Evolutionary conservation across 1,140 invertebrate genomes (phyloP).

Genomic region (Euwallacea fornicatus): DNA sequence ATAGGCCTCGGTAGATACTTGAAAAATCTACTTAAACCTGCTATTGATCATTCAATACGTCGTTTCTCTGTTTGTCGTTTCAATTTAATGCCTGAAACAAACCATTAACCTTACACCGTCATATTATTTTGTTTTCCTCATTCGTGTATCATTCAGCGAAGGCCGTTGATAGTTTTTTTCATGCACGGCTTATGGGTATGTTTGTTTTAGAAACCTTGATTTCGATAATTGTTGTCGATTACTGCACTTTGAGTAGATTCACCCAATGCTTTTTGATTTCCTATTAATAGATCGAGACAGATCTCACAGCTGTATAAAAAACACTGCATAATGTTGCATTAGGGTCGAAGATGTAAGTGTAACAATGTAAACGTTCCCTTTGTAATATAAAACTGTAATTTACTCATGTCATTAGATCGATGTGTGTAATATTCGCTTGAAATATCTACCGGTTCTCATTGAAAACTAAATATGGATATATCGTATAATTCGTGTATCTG

Average conservation of each 20-base stretch:
- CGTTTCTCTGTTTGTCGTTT: background rate
- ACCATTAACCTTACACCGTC: conserved; percentile 19
- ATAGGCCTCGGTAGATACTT: no score
- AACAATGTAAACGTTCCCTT: background rate
- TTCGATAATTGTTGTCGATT: conserved; percentile 4
- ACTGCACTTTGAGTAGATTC: background rate
- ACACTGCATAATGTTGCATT: no score
- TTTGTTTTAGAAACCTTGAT: conserved; percentile 16
- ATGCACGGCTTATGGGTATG: conserved; percentile 6
- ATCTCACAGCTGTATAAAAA: no score
- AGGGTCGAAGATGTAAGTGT: background rate
- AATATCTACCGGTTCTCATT: conserved; percentile 23
- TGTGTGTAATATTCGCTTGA: background rate
- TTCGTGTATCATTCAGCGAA: conserved; percentile 23
- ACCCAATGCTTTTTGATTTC: no score
- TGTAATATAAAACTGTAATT: background rate
- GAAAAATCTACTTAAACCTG: background rate
- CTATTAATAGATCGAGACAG: no score
- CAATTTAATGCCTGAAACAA: conserved; percentile 20
- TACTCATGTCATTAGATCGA: conserved; percentile 1
- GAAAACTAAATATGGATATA: conserved; percentile 29
- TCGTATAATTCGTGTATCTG: background rate
- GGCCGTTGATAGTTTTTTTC: conserved; percentile 25
- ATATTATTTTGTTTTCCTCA: conserved; percentile 29
- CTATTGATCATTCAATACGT: background rate